Evolutionary conservation across 2,113 vertebrate species (phyloP).

Genomic region (Vimba vimba): DNA sequence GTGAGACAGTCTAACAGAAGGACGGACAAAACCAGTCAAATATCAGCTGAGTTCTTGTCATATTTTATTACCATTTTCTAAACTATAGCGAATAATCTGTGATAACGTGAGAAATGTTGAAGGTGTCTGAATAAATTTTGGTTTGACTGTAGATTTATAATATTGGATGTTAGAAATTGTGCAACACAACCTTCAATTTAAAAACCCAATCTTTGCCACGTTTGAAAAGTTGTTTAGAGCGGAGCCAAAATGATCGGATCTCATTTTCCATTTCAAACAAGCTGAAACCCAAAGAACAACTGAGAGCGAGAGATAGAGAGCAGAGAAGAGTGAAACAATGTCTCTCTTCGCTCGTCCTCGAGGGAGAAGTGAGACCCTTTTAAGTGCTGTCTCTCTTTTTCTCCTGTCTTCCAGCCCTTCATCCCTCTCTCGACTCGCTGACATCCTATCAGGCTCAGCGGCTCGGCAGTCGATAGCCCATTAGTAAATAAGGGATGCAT

Average conservation of each 20-base stretch:
- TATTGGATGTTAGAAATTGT: neutral
- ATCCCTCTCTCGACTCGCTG: slow-evolving; percentile 66
- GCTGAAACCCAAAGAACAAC: slow-evolving; percentile 8
- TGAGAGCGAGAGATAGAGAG: slow-evolving; percentile 35
- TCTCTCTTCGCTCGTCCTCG: slow-evolving; percentile 45
- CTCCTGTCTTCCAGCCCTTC: slow-evolving; percentile 51
- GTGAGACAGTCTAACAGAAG: no score
- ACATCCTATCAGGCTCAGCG: slow-evolving; percentile 84
- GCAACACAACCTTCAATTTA: neutral
- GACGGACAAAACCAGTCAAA: no score
- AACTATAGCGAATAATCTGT: no score
- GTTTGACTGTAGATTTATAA: neutral
- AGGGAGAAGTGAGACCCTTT: slow-evolving; percentile 56
- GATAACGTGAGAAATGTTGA: no score
- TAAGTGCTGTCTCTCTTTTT: slow-evolving; percentile 56
- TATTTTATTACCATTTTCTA: no score
- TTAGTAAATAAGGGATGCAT: slow-evolving; percentile 92
- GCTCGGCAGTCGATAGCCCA: slow-evolving; percentile 88
- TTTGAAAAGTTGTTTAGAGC: slow-evolving; percentile 3
- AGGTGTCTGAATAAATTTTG: no score
- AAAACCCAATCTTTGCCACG: slow-evolving; percentile 9
- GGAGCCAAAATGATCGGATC: neutral
- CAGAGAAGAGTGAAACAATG: slow-evolving; percentile 51
- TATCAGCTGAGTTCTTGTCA: no score
- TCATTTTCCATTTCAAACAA: slow-evolving; percentile 16